Evolutionary conservation across 2,113 vertebrate genomes (phyloP).

Genomic region (Heterochromis multidens): DNA sequence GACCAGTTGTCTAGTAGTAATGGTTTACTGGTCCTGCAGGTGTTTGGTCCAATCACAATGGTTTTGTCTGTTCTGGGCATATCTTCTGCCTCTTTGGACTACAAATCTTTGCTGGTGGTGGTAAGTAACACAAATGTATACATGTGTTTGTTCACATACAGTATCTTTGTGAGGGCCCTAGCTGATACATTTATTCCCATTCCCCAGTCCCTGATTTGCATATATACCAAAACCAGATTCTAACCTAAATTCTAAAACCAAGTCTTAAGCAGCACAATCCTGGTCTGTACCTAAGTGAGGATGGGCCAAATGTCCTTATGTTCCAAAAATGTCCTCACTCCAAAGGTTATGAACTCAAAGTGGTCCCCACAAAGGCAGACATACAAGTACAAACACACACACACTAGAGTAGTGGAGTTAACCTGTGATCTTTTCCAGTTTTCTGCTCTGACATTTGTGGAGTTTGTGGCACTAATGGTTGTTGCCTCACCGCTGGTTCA

Average conservation of each 20-base stretch:
- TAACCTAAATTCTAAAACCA: not conserved
- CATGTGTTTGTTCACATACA: not conserved
- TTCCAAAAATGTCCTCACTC: not conserved
- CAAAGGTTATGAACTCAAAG: not conserved
- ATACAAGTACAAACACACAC: not conserved
- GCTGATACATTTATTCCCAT: not conserved
- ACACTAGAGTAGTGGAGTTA: not conserved
- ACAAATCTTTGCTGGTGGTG: conserved; percentile 52
- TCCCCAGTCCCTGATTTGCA: not conserved
- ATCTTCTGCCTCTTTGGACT: conserved; percentile 36
- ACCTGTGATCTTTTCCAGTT: conserved; percentile 36
- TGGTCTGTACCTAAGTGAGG: not conserved
- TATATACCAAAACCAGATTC: not conserved
- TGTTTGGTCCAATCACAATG: conserved; percentile 55
- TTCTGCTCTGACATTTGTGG: conserved; percentile 53
- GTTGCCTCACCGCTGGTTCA: conserved; percentile 56
- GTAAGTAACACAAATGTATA: conserved; percentile 15
- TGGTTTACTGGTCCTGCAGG: conserved; percentile 52
- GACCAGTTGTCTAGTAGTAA: conserved; percentile 38
- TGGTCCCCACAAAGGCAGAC: not conserved
- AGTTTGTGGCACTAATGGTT: conserved; percentile 64
- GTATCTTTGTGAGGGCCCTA: not conserved
- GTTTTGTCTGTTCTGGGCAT: conserved; percentile 50
- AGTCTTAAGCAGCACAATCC: not conserved
- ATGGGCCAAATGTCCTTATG: not conserved